Evolutionary conservation across 1,140 invertebrate species (phyloP).

Genomic region (Hycleus cichorii): DNA sequence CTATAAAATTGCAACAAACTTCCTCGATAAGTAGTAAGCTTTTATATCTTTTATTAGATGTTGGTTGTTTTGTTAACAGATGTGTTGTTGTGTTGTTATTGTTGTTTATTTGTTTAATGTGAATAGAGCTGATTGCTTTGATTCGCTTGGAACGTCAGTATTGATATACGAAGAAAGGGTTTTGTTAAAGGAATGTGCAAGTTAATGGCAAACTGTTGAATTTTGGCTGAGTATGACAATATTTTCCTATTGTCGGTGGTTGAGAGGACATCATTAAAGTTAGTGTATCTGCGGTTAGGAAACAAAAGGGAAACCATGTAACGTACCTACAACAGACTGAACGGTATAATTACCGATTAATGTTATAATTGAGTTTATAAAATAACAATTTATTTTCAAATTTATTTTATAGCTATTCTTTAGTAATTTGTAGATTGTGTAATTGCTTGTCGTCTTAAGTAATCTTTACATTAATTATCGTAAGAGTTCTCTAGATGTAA

Average conservation of each 20-base stretch:
- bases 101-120: too few relatives aligned
- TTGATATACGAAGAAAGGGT: slow-evolving; percentile 3
- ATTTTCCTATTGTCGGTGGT: slow-evolving; percentile 10
- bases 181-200: slow-evolving; percentile 14
- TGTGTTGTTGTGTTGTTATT: too few relatives aligned
- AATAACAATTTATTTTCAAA: not conserved
- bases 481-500: slow-evolving; percentile 9
- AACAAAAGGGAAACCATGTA: slow-evolving; percentile 8
- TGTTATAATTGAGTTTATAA: slow-evolving; percentile 7
- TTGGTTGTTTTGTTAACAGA: too few relatives aligned
- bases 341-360: slow-evolving; percentile 8
- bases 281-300: slow-evolving; percentile 10
- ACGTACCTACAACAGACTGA: slow-evolving; percentile 6
- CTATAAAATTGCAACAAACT: too few relatives aligned
- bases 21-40: too few relatives aligned
- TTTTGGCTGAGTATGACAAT: slow-evolving; percentile 12
- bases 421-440: not conserved
- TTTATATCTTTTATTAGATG: too few relatives aligned
- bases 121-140: slow-evolving; percentile 10
- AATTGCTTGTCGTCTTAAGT: slow-evolving; percentile 1
- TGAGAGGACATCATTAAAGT: slow-evolving; percentile 13
- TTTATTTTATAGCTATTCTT: not conserved
- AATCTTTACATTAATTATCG: slow-evolving; percentile 14
- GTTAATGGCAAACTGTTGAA: slow-evolving; percentile 14
- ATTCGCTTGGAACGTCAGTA: slow-evolving; percentile 5